Evolutionary conservation across 2,888 invertebrate species (phyloP).

Genomic region (Zhuqinia jingwanae): DNA sequence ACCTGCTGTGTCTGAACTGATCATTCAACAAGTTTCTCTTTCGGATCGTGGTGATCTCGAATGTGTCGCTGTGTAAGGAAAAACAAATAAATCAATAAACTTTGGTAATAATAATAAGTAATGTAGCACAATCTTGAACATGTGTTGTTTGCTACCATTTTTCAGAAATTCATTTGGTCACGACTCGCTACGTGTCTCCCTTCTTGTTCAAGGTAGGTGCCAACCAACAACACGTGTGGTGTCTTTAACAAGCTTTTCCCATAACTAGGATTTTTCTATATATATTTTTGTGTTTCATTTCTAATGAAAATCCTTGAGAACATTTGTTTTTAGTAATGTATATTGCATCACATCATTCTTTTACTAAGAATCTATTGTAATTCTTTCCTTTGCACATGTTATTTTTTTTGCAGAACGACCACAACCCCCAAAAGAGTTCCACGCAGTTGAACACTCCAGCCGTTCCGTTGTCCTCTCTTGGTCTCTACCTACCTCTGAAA

Average conservation of each 20-base stretch:
- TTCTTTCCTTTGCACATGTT: too few species aligned
- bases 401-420: slow-evolving; percentile 82
- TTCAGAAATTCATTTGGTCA: slow-evolving; percentile 84
- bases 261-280: too few species aligned
- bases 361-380: too few species aligned
- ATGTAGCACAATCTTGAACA: not conserved
- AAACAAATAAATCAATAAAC: not conserved
- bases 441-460: slow-evolving; percentile 83
- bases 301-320: too few species aligned
- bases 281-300: too few species aligned
- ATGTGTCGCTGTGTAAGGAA: slow-evolving; percentile 82
- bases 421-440: slow-evolving; percentile 84
- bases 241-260: too few species aligned
- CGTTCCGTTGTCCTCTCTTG: slow-evolving; percentile 84
- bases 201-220: slow-evolving; percentile 82
- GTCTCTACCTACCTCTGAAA: slow-evolving; percentile 80
- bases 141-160: not conserved
- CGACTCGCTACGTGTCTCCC: slow-evolving; percentile 82
- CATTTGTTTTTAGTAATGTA: too few species aligned
- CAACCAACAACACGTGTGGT: too few species aligned
- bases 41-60: slow-evolving; percentile 84
- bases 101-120: not conserved
- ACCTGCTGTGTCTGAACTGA: slow-evolving; percentile 82
- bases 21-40: slow-evolving; percentile 83
- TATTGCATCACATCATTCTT: too few species aligned